Base-by-base conservation (phyloP, 2,888 invertebrate species). In the Lasioglossum calceatum region DNA sequence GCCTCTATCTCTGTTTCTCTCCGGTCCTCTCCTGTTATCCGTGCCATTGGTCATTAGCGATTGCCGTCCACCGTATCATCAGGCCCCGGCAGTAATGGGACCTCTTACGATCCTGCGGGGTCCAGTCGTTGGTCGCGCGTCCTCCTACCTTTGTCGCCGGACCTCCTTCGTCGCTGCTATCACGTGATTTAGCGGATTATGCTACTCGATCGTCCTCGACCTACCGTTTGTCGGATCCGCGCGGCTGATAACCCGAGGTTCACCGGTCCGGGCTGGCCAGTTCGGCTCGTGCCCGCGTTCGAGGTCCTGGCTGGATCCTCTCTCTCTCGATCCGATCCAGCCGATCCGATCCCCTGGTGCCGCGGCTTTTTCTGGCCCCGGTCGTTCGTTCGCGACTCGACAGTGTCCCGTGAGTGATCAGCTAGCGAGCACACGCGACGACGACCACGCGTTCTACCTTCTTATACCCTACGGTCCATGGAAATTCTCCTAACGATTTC, bases 1-100 rank as follows among this genome's bases (percentile, higher is more conserved):
- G 19, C 23, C 10, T 54, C 23, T 10, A 8, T 54, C 23, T 54
- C 54, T 23, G 8, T 54, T 10, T 54, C 54, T 47, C 79, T 32
- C 82, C 32, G 61, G 83, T 86, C 85, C 87, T 89, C 85, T 87
- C 87, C 88, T 91, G 89, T 90, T 91, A 91, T 92, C 92, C 89
- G 90, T 90, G 89, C 91, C 92, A 92, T 91, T 92, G 92, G 92
- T 91, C 92, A 92, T 92, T 92, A 92, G 91, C 91, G 89, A 92
- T 87, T 90, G 86, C 90, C 90, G 91, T 87, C 84, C 91, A 85
- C 86, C 89, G 88, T 91, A 91, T 91, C 91, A 91, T 90, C 86
- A 87, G 86, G 88, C 87, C 87, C 80, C 84, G 67, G 81, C 91
- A 77, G 89, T 91, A 91, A 91, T 91, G 91, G 91, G 89, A 81